phyloP scores from a whole-genome alignment of 2,113 vertebrate species.

The Chitala chitala region DNA sequence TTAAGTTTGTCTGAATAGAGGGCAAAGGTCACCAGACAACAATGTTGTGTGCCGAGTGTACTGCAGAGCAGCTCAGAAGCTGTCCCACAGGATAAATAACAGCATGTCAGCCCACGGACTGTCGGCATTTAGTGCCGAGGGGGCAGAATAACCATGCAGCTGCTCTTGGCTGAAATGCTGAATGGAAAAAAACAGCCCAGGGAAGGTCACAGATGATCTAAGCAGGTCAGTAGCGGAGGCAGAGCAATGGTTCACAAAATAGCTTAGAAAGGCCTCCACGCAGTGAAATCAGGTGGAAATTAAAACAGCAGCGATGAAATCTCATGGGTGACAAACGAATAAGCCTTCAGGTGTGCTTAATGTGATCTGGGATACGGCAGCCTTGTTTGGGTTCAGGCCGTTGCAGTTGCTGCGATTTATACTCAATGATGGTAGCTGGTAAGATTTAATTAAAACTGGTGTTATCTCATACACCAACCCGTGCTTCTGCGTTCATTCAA shows the following conservation, averaged over 20 bases:
- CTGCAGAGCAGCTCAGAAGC: background rate
- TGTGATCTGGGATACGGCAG: slow-evolving; percentile 7
- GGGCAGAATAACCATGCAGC: slow-evolving; percentile 24
- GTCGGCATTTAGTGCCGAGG: background rate
- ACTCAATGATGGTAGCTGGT: no score
- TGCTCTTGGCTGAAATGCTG: slow-evolving; percentile 11
- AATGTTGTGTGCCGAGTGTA: background rate
- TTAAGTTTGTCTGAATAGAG: slow-evolving; percentile 11
- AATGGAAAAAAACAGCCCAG: slow-evolving; percentile 24
- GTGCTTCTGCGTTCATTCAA: no score
- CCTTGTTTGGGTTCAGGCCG: background rate
- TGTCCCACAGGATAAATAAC: background rate
- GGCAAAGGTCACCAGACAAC: background rate
- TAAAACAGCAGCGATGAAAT: background rate
- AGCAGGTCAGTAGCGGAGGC: slow-evolving; percentile 25
- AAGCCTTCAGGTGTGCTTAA: slow-evolving; percentile 21
- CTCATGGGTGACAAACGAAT: background rate
- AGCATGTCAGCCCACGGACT: background rate
- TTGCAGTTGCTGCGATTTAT: background rate
- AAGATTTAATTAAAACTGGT: no score
- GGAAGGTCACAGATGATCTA: slow-evolving; percentile 34
- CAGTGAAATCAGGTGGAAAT: slow-evolving; percentile 23
- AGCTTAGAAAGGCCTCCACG: slow-evolving; percentile 21
- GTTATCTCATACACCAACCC: no score
- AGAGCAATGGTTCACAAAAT: slow-evolving; percentile 23